Base-by-base conservation (phyloP, 1,140 invertebrate species). In the Patella vulgata region DNA sequence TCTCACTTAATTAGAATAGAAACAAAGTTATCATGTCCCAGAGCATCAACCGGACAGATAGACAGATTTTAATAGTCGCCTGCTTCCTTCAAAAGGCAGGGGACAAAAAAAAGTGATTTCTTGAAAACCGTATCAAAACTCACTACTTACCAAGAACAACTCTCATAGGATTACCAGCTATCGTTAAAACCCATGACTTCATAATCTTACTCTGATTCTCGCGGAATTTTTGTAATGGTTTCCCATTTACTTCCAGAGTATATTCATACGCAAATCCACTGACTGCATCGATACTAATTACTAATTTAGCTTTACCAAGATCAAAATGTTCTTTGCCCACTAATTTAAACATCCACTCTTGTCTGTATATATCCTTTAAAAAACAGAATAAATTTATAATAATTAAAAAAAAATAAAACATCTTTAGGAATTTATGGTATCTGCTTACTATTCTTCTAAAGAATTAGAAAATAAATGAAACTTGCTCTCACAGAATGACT, bases 281-380 rank as follows among this genome's bases (percentile, higher is more conserved):
- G 31, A 89, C 85, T 2, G 93, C 92, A 76, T 94, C 91, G 1
- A 95, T 90, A 39, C 81, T 80, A 51, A 92, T 87, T 25, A 79
- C 72, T 69, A 88, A 90, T 52, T 78, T 85, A 25, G 79, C 79
- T 54, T 83, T 82, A 1, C 88, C 87, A 30, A 91, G 79, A 40
- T 81, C 79, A 78, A 91, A 91, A n/a, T 80, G 75, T 79, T 91
- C 90, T 50, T 80, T 78, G 5, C 93, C 93, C 1, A 95, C 93
- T 44, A 95, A 77, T 79, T 92, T 92, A 78, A 95, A 95, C 91
- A 95, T 93, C 91, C 92, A 95, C 51, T 95, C 92, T 61, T 88
- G 87, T 25, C 89, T 85, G 6, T 92, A 64, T 8, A 93, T 87
- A 82, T 93, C 93, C 91, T 94, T 68, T 23, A 85, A 84, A 71